Evolutionary conservation across 30 jellyfish, hydroid and myxozoan species (phyloP).

Genomic region (Cassiopea andromeda): DNA sequence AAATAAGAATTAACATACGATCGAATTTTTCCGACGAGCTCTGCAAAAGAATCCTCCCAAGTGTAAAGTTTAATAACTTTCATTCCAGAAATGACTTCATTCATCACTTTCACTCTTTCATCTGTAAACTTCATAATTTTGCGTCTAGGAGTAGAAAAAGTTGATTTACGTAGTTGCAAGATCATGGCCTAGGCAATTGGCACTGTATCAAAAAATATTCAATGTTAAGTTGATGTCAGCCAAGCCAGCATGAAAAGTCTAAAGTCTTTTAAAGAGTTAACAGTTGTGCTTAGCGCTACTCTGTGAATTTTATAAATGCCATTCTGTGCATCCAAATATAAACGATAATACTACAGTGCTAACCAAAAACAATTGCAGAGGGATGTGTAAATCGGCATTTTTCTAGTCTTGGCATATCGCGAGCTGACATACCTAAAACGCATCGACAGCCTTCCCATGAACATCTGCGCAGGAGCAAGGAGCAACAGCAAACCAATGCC

Average conservation of each 20-base stretch:
- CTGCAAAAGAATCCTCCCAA: conserved; percentile 89
- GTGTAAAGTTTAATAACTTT: conserved; percentile 87
- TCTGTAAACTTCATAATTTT: conserved; percentile 77
- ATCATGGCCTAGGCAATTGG: too few relatives aligned
- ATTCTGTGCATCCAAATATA: too few relatives aligned
- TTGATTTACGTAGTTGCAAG: not conserved
- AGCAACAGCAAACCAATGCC: conserved; percentile 88
- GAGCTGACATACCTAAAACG: conserved; percentile 58
- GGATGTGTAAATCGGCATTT: not conserved
- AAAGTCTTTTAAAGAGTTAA: too few relatives aligned
- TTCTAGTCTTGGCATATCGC: not conserved
- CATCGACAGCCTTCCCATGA: conserved; percentile 79
- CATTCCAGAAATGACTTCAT: conserved; percentile 90
- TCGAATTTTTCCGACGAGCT: conserved; percentile 66
- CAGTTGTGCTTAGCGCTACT: too few relatives aligned
- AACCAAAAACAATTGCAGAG: too few relatives aligned
- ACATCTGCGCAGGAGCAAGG: conserved; percentile 88
- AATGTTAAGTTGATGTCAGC: too few relatives aligned
- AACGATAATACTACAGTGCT: too few relatives aligned
- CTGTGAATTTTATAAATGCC: too few relatives aligned
- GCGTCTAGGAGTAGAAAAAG: conserved; percentile 42
- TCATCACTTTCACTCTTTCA: conserved; percentile 89
- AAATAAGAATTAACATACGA: conserved; percentile 38
- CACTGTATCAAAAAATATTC: too few relatives aligned
- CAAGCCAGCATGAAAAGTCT: too few relatives aligned